Base-by-base conservation (phyloP, 2,888 invertebrate species). In the Idaea biselata region DNA sequence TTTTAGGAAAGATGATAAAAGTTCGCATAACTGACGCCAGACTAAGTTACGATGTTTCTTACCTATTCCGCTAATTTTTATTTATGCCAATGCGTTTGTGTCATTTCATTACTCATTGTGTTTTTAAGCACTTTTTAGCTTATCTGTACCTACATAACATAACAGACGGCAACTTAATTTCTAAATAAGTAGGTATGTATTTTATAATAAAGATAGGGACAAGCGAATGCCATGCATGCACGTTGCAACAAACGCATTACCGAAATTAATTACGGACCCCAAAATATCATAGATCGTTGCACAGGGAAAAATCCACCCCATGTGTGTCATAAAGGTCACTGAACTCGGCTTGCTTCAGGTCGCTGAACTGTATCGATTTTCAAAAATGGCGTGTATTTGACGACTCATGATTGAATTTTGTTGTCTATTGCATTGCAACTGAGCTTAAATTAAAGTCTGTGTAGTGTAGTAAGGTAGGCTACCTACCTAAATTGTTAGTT, bases 261-360 rank as follows among this genome's bases (percentile, higher is more conserved):
- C 31, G 8, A 18, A 31, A 25, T 57, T 57, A 25, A 18, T 18
- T 57, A 18, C 18, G 25, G 57, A 18, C 18, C 31, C 57, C 57
- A 18, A 25, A 25, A 11, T 18, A 31, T 57, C 8, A 17, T 11
- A 25, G 25, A 44, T 44, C 44, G 44, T 44, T 44, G 44, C 44
- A 44, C 44, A 44, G 44, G 44, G 44, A 44, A 44, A 44, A 44
- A 44, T 44, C 44, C 44, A 56, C 56, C 56, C 56, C 56, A 56
- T 56, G 18, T 18, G 56, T 18, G 55, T 55, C 18, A 18, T 18
- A 33, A 58, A 62, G 74, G 73, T 77, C 79, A 77, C 63, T 71
- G 79, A 77, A 76, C 79, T 68, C 44, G 11, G 44, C 44, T 44
- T 44, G 44, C 44, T 61, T 60, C 62, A 67, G 72, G 69, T 68